These are phyloP conservation scores for Spheniscus humboldti DNA, from an alignment of 2,797 vertebrate species.

Conservation along the genomic window DNA sequence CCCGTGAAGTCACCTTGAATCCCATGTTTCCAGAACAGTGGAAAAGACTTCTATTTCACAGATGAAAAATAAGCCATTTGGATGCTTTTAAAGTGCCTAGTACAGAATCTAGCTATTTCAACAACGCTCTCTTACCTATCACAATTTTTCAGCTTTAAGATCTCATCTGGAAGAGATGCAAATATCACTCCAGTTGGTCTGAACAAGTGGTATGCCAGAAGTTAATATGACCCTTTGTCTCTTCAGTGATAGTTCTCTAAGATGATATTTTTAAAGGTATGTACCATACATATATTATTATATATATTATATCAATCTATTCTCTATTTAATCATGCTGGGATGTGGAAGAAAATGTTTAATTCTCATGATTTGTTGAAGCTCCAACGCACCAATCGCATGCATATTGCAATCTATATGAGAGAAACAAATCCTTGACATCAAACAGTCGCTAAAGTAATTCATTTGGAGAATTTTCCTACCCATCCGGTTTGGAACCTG, in stretches of 20 bases:
- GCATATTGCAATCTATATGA: neutral
- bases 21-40: conserved; percentile 48
- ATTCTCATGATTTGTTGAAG: neutral
- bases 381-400: neutral
- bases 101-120: neutral
- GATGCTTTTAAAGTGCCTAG: neutral
- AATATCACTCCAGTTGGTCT: neutral
- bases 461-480: neutral
- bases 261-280: neutral
- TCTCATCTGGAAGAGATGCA: neutral
- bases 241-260: neutral
- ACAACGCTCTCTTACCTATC: neutral
- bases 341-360: neutral
- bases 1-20: conserved; percentile 57
- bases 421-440: neutral
- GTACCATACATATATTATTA: neutral
- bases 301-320: neutral
- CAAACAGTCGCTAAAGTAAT: neutral
- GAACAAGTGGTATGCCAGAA: neutral
- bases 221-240: neutral
- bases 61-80: conserved; percentile 41
- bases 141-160: conserved; percentile 20
- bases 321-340: neutral
- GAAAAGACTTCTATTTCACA: conserved; percentile 45
- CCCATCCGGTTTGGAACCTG: neutral